These are phyloP conservation scores for Spondyliosoma cantharus DNA, from an alignment of 2,797 vertebrate species.

Conservation along the genomic window DNA sequence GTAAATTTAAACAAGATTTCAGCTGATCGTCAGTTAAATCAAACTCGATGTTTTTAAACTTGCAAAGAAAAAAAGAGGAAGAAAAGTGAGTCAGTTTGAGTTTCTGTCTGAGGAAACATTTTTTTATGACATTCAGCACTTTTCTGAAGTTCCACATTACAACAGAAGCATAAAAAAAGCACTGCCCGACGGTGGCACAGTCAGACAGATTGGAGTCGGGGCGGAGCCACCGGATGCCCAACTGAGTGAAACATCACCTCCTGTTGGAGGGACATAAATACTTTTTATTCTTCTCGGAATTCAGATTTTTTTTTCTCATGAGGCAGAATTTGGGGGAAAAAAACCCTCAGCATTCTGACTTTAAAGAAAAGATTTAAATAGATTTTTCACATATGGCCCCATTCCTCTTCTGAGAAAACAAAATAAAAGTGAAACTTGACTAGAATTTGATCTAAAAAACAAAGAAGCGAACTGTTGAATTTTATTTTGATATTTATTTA, in stretches of 20 bases:
- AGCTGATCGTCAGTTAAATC: background rate
- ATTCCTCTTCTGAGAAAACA: background rate
- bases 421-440: background rate
- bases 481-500: conserved; percentile 20
- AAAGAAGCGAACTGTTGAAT: background rate
- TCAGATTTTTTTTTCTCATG: too few species aligned
- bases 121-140: conserved; percentile 47
- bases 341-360: background rate
- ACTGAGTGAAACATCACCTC: background rate
- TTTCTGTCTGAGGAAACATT: conserved; percentile 28
- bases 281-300: too few species aligned
- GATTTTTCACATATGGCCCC: too few species aligned
- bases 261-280: background rate
- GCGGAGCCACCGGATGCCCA: too few species aligned
- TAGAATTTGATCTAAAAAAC: background rate
- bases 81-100: conserved; percentile 2
- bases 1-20: background rate
- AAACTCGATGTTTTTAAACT: background rate
- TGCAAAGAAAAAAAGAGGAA: conserved; percentile 19
- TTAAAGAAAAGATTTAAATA: too few species aligned
- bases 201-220: background rate
- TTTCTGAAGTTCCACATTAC: conserved; percentile 15
- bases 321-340: background rate
- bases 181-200: background rate
- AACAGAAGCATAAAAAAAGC: conserved; percentile 12